Percentiles rank a stretch among this genome's conserved stretches.
phyloP scores from a whole-genome alignment of 2,113 vertebrate genomes.

The Leucopsar rothschildi region DNA sequence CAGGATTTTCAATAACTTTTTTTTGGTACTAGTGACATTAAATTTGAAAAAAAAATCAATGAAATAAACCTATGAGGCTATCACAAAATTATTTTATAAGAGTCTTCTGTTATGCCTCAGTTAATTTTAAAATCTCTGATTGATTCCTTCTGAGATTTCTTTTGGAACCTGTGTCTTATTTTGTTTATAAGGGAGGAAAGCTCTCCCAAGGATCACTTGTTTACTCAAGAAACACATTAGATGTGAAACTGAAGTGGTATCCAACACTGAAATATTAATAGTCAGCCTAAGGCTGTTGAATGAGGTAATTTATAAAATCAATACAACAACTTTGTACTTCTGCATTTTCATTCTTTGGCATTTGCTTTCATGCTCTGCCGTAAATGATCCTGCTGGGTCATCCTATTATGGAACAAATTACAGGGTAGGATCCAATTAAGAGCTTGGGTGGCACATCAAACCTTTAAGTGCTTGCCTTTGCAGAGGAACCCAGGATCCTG shows the following conservation, averaged over 20 bases:
- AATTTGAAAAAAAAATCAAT: neutral
- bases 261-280: constrained; percentile 49
- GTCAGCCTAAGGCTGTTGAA: constrained; percentile 12
- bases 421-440: neutral
- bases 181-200: neutral
- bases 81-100: neutral
- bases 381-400: constrained; percentile 45
- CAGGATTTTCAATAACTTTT: neutral
- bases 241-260: neutral
- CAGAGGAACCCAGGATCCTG: neutral
- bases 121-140: neutral
- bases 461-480: neutral
- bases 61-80: neutral
- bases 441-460: neutral
- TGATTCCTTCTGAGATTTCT: neutral
- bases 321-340: neutral
- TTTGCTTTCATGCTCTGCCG: constrained; percentile 12
- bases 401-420: neutral
- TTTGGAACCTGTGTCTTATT: neutral
- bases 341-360: constrained; percentile 1
- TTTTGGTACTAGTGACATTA: neutral
- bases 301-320: constrained; percentile 41
- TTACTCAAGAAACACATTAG: constrained; percentile 46
- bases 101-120: neutral
- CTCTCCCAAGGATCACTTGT: constrained; percentile 6